These are phyloP conservation scores for Argyrosomus regius DNA, from an alignment of 2,797 vertebrate genomes.

Conservation along the genomic window DNA sequence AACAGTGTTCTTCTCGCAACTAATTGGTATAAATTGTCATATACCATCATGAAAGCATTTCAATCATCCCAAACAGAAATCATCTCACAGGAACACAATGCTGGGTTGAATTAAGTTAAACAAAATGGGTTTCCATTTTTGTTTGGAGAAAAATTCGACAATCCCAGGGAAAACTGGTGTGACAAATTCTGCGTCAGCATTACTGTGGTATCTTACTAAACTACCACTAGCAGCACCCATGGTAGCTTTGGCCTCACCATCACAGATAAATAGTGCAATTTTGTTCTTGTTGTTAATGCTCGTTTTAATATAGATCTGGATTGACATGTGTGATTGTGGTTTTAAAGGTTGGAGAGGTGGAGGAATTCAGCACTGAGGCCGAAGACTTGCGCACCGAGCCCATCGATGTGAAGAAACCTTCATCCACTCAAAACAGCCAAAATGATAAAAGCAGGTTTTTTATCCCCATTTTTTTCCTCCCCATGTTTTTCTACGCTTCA, in stretches of 20 bases:
- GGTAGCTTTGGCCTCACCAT: neutral
- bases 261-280: neutral
- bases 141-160: neutral
- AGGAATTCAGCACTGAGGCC: slow-evolving; percentile 79
- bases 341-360: slow-evolving; percentile 84
- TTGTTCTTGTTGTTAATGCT: neutral
- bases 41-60: too few relatives aligned
- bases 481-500: slow-evolving; percentile 58
- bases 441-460: accelerated
- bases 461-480: slow-evolving; percentile 71
- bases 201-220: too few relatives aligned
- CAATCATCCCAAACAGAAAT: neutral
- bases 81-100: neutral
- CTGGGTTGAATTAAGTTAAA: neutral
- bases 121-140: neutral
- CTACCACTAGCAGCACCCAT: too few relatives aligned
- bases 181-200: neutral
- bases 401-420: slow-evolving; percentile 14
- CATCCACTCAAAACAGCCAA: accelerated
- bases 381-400: slow-evolving; percentile 46
- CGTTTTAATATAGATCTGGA: neutral
- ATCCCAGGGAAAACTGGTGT: neutral
- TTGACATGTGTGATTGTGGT: slow-evolving; percentile 21
- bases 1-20: neutral
- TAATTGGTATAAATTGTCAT: too few relatives aligned